Conservation (phyloP, 2,113 vertebrate genomes). For the Fulmarus glacialis region DNA sequence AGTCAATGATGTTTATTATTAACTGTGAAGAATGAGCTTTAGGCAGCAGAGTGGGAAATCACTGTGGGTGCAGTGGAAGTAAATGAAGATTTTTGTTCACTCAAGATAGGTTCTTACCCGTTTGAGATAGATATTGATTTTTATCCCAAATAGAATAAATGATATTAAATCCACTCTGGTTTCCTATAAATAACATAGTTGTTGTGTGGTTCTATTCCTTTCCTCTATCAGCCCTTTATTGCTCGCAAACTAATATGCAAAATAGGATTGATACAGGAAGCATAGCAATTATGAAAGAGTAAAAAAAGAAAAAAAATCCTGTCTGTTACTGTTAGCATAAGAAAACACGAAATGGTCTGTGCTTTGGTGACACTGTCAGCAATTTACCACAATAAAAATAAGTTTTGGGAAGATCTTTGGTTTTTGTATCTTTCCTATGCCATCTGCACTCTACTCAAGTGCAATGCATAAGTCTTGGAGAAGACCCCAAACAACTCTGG, state of each 20-base stretch:
- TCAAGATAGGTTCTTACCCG: background rate
- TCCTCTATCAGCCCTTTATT: background rate
- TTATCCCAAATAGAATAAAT: background rate
- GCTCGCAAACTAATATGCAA: background rate
- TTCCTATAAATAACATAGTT: background rate
- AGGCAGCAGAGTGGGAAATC: slow-evolving; percentile 7
- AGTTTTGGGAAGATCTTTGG: background rate
- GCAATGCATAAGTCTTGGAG: background rate
- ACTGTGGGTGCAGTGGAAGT: background rate
- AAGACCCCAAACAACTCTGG: background rate
- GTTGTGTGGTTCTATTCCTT: background rate
- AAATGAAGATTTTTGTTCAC: slow-evolving; percentile 28
- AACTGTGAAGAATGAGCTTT: slow-evolving; percentile 38
- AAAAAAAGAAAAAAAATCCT: background rate
- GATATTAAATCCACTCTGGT: background rate
- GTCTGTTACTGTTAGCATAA: background rate
- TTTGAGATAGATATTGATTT: background rate
- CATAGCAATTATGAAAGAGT: background rate
- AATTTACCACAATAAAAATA: background rate
- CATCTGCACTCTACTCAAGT: background rate
- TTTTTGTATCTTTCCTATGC: background rate
- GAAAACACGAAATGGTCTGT: background rate
- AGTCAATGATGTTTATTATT: slow-evolving; percentile 52
- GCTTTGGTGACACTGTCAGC: background rate
- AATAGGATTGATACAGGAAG: background rate